A percentile compares a stretch with the other conserved stretches of the same genome.
Conservation (phyloP, 2,888 invertebrate genomes). For the Tipula lateralis region DNA sequence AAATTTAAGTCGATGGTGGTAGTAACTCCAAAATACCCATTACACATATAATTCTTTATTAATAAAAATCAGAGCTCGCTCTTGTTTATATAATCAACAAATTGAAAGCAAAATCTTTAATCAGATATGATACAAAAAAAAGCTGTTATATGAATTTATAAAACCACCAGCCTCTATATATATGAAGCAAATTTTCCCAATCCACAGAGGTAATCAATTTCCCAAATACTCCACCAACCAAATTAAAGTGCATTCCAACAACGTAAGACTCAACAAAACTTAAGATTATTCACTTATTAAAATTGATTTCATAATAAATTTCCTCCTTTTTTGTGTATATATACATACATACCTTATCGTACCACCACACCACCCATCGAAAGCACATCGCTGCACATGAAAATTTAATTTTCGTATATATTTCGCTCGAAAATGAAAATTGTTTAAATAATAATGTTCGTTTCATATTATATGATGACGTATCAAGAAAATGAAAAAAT, state of each 20-base stretch:
- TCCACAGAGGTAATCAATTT: background rate
- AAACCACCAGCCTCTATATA: background rate
- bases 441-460: background rate
- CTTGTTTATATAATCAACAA: too few species aligned
- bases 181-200: background rate
- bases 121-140: too few species aligned
- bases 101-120: too few species aligned
- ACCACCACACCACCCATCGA: background rate
- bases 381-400: background rate
- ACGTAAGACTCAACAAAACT: background rate
- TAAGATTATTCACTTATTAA: background rate
- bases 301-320: constrained; percentile 19
- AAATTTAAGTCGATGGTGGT: too few species aligned
- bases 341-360: background rate
- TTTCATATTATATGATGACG: background rate
- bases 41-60: too few species aligned
- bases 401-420: background rate
- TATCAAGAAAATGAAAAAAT: background rate
- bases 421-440: background rate
- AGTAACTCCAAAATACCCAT: too few species aligned
- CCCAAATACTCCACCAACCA: background rate
- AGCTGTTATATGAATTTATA: too few species aligned
- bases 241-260: background rate
- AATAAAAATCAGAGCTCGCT: too few species aligned
- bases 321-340: background rate